Evolutionary conservation across 2,113 vertebrate species (phyloP), one percentile per base, ranked within the genome.

Genomic region (Fukomys damarensis): DNA sequence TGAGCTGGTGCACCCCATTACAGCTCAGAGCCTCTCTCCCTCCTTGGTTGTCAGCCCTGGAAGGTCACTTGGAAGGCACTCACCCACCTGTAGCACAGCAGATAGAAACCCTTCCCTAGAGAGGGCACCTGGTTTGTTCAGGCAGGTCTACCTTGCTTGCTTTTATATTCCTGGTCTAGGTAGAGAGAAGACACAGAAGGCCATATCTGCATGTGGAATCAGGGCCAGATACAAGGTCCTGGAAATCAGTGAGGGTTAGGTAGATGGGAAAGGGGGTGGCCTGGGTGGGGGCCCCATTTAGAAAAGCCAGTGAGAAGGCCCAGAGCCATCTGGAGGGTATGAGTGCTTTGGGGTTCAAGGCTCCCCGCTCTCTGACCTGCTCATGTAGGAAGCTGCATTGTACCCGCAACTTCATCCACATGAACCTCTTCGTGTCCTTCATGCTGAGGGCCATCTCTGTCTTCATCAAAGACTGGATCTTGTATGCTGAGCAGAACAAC

Each of bases 381-480:
- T 77, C 5, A 2, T 0, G 1, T 94, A 99, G 99, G 98, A 99
- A 99, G 97, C 99, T 99, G 81, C 99, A 99, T 97, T 99, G 99
- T 96, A 99, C 99, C 94, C 98, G 99, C n/a, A 99, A 99, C 97
- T 99, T 99, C 97, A 99, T 99, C 97, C 99, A 99, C 98, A 99
- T 99, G 99, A 99, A 99, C 97, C 99, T 99, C 89, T 99, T 99
- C 74, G 99, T 99, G 95, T 99, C 99, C 0, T 99, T 99, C 98
- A 99, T 99, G 97, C 98, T 99, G 96, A 98, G 99, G 97, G 99
- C 99, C 83, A 99, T 99, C 97, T 99, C 99, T 0, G 99, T 99
- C 83, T 99, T 99, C 98, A 99, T 99, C 97, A 99, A 99, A 93
- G 99, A 99, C 0, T 99, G 99, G 2, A 99, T 99, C 85, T 98